Percentiles rank a stretch among this genome's conserved stretches.
Evolutionary conservation across 2,113 vertebrate genomes (phyloP).

Genomic region (Hoplias malabaricus): DNA sequence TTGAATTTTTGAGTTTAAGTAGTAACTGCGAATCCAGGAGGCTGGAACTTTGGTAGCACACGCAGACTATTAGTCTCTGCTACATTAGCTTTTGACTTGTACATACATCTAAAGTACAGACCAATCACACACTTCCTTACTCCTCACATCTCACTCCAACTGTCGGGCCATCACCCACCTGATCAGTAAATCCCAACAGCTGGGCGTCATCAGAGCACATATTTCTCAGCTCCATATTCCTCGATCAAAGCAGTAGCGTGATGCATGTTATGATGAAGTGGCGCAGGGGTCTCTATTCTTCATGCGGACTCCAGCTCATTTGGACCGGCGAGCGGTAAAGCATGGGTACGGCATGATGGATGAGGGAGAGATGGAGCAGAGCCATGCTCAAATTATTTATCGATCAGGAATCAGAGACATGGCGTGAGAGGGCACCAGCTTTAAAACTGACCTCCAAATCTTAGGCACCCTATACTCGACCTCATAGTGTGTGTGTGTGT

Average conservation of each 20-base stretch:
- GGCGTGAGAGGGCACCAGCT: conserved; percentile 48
- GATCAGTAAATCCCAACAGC: not conserved
- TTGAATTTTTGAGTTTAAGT: no score
- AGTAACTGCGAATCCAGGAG: no score
- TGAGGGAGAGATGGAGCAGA: conserved; percentile 57
- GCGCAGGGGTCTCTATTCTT: conserved; percentile 21
- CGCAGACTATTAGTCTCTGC: no score
- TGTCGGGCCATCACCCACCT: conserved; percentile 1
- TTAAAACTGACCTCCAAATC: conserved; percentile 59
- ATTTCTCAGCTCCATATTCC: not conserved
- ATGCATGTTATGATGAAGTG: conserved; percentile 24
- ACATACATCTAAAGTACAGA: no score
- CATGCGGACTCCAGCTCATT: conserved; percentile 43
- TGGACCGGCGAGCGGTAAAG: conserved; percentile 42
- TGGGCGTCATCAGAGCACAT: not conserved
- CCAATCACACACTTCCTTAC: not conserved
- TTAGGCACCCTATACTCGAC: not conserved
- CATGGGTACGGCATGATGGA: conserved; percentile 60
- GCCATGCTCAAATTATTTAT: conserved; percentile 68
- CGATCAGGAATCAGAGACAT: conserved; percentile 63
- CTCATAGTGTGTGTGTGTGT: no score
- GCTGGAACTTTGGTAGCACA: no score
- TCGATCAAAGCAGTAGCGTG: conserved; percentile 8
- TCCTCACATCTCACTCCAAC: conserved; percentile 19
- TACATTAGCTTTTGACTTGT: no score